Percentiles rank a stretch among this genome's conserved stretches.
Evolutionary conservation across 1,140 invertebrate genomes (phyloP).

Genomic region (Drosophila pandora): DNA sequence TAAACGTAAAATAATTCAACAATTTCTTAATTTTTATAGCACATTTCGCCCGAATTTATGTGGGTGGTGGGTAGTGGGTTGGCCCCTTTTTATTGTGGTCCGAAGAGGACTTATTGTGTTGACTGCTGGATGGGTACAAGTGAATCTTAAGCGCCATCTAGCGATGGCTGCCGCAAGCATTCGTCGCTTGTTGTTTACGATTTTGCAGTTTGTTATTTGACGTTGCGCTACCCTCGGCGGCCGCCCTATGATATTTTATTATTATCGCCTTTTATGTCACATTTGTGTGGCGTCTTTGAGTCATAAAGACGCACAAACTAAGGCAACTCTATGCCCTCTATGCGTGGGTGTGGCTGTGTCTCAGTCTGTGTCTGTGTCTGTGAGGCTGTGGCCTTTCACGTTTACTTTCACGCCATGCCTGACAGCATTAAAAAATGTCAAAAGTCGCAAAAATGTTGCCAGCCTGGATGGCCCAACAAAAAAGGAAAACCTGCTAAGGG

Average conservation of each 20-base stretch:
- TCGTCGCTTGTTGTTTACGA: slow-evolving; percentile 70
- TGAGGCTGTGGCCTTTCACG: slow-evolving; percentile 52
- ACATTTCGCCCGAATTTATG: slow-evolving; percentile 68
- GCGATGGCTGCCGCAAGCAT: slow-evolving; percentile 22
- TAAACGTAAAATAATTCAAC: slow-evolving; percentile 78
- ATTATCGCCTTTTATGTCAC: slow-evolving; percentile 81
- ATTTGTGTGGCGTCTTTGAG: slow-evolving; percentile 79
- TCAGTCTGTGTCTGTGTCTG: slow-evolving; percentile 7
- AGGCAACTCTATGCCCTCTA: slow-evolving; percentile 50
- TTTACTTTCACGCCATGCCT: slow-evolving; percentile 77
- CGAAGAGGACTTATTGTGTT: slow-evolving; percentile 20
- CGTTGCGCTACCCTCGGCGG: slow-evolving; percentile 8
- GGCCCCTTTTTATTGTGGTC: slow-evolving; percentile 49
- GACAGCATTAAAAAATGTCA: slow-evolving; percentile 80
- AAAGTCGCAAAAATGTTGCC: slow-evolving; percentile 81
- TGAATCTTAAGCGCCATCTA: slow-evolving; percentile 77
- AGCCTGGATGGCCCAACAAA: slow-evolving; percentile 41
- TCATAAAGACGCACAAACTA: slow-evolving; percentile 81
- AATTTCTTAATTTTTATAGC: slow-evolving; percentile 80
- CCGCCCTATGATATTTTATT: slow-evolving; percentile 76
- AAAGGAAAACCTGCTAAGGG: slow-evolving; percentile 20
- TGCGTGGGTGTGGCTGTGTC: slow-evolving; percentile 4
- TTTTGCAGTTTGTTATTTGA: slow-evolving; percentile 79
- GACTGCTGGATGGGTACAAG: slow-evolving; percentile 27
- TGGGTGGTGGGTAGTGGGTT: slow-evolving; percentile 5